These are phyloP conservation scores for Plumapathes pennacea DNA, from an alignment of 92 coral and sea anemone genomes.

Conservation along the genomic window DNA sequence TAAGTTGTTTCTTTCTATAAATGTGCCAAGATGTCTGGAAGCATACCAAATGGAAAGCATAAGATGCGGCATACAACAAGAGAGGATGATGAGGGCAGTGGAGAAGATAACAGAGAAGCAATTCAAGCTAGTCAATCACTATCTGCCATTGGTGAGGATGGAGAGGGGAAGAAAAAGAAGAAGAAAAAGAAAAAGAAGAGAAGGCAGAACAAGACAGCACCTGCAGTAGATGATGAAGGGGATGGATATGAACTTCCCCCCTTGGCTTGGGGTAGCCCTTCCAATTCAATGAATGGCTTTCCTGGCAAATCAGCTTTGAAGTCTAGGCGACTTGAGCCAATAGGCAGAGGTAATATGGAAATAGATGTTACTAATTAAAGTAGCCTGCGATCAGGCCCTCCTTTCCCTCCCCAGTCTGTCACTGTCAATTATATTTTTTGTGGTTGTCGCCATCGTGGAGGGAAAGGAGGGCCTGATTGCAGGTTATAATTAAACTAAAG, in stretches of 20 bases:
- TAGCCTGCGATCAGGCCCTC: too few species aligned
- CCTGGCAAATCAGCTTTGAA: conserved; percentile 49
- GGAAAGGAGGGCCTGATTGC: too few species aligned
- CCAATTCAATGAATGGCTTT: conserved; percentile 76
- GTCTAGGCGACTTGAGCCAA: conserved; percentile 78
- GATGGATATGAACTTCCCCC: conserved; percentile 19
- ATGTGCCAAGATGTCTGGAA: too few species aligned
- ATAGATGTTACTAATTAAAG: too few species aligned
- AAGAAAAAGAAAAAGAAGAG: conserved; percentile 79
- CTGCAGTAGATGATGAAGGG: conserved; percentile 54
- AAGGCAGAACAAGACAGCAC: conserved; percentile 63
- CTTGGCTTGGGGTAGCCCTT: conserved; percentile 77
- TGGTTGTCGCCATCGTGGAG: too few species aligned
- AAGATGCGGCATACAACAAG: background rate
- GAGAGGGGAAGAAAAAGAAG: conserved; percentile 48
- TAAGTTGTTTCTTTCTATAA: too few species aligned
- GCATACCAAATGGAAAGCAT: background rate
- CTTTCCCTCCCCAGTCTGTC: conserved; percentile 20
- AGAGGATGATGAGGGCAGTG: background rate
- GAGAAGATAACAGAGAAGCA: background rate
- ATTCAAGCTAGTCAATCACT: conserved; percentile 22
- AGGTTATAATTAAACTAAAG: too few species aligned
- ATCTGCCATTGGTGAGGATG: conserved; percentile 19
- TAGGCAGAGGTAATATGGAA: too few species aligned
- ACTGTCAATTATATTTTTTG: background rate